Conservation (phyloP, 2,888 invertebrate genomes). For the Drepana falcataria region DNA sequence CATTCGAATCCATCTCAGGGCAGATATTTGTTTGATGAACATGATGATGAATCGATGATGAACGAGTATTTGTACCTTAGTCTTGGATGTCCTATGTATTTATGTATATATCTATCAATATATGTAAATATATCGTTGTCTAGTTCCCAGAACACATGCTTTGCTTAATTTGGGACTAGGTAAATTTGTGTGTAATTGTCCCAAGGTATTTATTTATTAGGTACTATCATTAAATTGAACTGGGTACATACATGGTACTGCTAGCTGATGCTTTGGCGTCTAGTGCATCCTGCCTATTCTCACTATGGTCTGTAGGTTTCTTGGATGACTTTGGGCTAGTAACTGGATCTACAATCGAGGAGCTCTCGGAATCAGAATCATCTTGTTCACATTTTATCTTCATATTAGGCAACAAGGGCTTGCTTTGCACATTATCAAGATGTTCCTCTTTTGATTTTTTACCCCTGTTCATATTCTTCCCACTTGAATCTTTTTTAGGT, state of each 20-base stretch:
- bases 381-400: conserved; percentile 67
- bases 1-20: too few relatives aligned
- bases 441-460: conserved; percentile 58
- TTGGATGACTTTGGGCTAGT: conserved; percentile 64
- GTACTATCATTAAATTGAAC: too few relatives aligned
- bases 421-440: conserved; percentile 47
- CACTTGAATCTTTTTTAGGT: conserved; percentile 49
- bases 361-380: conserved; percentile 71
- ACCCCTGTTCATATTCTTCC: conserved; percentile 34
- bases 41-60: too few relatives aligned
- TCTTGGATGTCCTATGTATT: too few relatives aligned
- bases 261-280: conserved; percentile 45
- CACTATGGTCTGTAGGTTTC: conserved; percentile 47
- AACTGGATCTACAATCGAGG: conserved; percentile 64
- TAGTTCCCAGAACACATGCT: too few relatives aligned
- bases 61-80: too few relatives aligned
- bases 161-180: too few relatives aligned
- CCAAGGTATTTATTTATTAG: too few relatives aligned
- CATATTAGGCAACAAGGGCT: conserved; percentile 59
- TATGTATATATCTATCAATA: too few relatives aligned
- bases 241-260: conserved; percentile 41
- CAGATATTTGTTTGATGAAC: too few relatives aligned
- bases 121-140: too few relatives aligned
- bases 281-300: conserved; percentile 59
- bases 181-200: too few relatives aligned